Evolutionary conservation across 2,888 invertebrate species (phyloP), one percentile per base, ranked within the genome.

Genomic region (Panopea generosa): DNA sequence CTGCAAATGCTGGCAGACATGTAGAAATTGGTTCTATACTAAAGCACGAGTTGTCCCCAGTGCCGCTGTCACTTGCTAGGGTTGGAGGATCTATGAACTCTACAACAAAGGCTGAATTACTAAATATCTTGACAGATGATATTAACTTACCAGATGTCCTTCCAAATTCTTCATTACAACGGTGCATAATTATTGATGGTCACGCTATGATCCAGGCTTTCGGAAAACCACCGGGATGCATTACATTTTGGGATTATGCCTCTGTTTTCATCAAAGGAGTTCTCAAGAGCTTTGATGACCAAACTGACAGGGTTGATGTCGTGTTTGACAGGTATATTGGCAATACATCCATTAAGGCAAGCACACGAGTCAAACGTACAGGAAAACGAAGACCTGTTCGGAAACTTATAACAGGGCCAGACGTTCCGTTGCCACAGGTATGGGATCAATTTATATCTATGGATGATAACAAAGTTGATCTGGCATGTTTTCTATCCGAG

Each of bases 211-310:
- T 75, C 29, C 75, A 75, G 27, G 22, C 57, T 22, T 29, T 74
- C 27, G 67, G 76, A 49, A 76, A 75, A 57, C 45, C 76, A n/a
- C n/a, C n/a, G n/a, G n/a, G n/a, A n/a, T n/a, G 14, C 45, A 16
- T 40, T 22, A 57, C 50, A 9, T 69, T 69, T 69, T 45, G 52
- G 43, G 62, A 69, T 14, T 7, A 61, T 56, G 72, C 55, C 20
- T 27, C 57, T 27, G 33, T 47, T n/a, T 76, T 75, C 49, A 14
- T 43, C 14, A 9, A 55, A 38, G 49, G 56, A 50, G 61, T 67
- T 45, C 67, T 74, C 47, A 38, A 49, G 26, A n/a, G 38, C 52
- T 74, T 74, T 38, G 18, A 22, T 45, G 20, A 65, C 22, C n/a
- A 22, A 26, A 33, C 56, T 61, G 29, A 66, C 74, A 2, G 75